Evolutionary conservation across 2,113 vertebrate species (phyloP), one percentile per base, ranked within the genome.

Genomic region (Danionella cerebrum): DNA sequence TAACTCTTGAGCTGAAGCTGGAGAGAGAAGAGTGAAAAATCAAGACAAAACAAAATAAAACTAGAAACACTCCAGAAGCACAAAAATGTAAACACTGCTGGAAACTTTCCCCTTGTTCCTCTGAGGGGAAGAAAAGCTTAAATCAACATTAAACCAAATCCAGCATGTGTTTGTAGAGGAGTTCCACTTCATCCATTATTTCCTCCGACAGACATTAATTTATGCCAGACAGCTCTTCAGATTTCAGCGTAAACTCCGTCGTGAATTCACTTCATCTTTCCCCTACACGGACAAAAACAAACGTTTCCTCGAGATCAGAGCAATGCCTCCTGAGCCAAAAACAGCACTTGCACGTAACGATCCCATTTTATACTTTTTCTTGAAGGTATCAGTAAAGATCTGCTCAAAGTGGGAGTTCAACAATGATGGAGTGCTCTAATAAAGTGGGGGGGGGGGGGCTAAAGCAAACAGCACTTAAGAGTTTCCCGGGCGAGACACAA

Each of bases 271-370:
- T 76, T 67, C 62, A 45, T 53, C 18, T 42, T 64, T 35, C 55
- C 24, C 27, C 54, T 44, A 42, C 67, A 54, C 55, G 78, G 77
- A 64, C 41, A 29, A 65, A 44, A 5, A 31, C 76, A 81, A 79
- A 76, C 76, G 71, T 72, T 84, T 76, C 73, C 39, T 57, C 73
- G 65, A 71, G 80, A 86, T 85, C 80, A 81, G 74, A 79, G 78
- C 45, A 54, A 14, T 42, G 76, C 70, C 72, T 64, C 65, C 14
- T 55, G 35, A 53, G 64, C 78, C 78, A 79, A 83, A 80, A 78
- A 69, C 66, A 84, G 78, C 72, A 76, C 68, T 78, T 50, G n/a
- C 67, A 45, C 78, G 65, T 81, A 69, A 48, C 66, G 77, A 79
- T 50, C 65, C 18, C 22, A 21, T 74, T 63, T 67, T 33, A 33